Evolutionary conservation across 2,113 vertebrate species (phyloP), one percentile per base, ranked within the genome.

Genomic region (Picathartes gymnocephalus): DNA sequence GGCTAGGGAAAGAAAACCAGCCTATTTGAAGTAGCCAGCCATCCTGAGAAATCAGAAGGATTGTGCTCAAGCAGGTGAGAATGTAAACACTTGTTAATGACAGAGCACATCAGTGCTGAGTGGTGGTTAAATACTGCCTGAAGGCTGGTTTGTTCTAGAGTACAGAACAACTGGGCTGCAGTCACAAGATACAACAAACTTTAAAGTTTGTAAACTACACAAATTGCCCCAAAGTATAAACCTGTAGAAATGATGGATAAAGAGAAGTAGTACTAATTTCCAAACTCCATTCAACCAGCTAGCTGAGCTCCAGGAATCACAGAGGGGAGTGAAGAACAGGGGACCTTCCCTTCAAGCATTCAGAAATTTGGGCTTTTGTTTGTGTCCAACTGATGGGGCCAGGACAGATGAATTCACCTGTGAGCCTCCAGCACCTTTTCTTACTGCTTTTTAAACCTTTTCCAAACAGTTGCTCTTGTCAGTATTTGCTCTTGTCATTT

Each of bases 1-100:
- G 72, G 99, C 99, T 99, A 23, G 13, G 45, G 71, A 85, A 74
- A 57, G 15, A 71, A 76, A 81, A 92, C 8, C 2, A 72, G 58
- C 13, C 72, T 25, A 21, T 65, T 78, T 37, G 37, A 68, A 91
- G 82, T 27, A 22, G 14, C 11, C 21, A 33, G 39, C 22, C 42
- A 45, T 44, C 47, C 64, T 22, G 21, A 57, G 76, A 18, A 39
- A 25, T 12, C 24, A 10, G 5, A 68, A 54, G 35, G 35, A 9
- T 73, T 80, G 76, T 78, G 45, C 62, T 93, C 39, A 56, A 6
- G 11, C 8, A 19, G 8, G 42, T 20, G 35, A 58, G 62, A 39
- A 31, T 4, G 13, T 15, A 28, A 64, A 44, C 64, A 3, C 7
- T n/a, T 33, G 8, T 51, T 50, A 6, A 3, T 56, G 68, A 22